Base-by-base conservation (phyloP, 2,797 vertebrate species). In the Synaphobranchus kaupii region DNA sequence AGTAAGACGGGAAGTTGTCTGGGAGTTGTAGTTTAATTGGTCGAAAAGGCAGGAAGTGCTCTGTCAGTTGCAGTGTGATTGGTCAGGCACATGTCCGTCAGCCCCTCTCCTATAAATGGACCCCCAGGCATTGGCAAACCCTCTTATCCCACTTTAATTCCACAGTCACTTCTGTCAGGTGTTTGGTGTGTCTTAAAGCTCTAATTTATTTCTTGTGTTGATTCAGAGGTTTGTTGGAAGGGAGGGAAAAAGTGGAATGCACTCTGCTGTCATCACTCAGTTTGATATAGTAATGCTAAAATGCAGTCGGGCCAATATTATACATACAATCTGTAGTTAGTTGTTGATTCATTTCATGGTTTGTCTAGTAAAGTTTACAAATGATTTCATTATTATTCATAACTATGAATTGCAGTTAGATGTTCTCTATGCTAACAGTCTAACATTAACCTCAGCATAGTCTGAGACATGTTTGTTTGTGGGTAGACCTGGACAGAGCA, bases 171-270 rank as follows among this genome's bases (percentile, higher is more conserved):
- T 47, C 22, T 83, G 48, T 17, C 13, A 83, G 81, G 12, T 83
- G 50, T 47, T 50, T 52, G 28, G 25, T 48, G 81, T 56, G 81
- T 83, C 50, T 83, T 83, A 34, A 31, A 54, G n/a, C 44, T 56
- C n/a, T 15, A 83, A 83, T 56, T 54, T 83, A 54, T 54, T 83
- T 56, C 13, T 17, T 54, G 28, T 83, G 81, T 15, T 83, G 81
- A 31, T 83, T 83, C 78, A 83, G 28, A 54, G 12, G 48, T 83
- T 56, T 83, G 52, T 10, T 83, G 81, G 50, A 83, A 28, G 17
- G 50, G 81, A 83, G 47, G n/a, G 39, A n/a, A n/a, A 83, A n/a
- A 22, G 28, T 56, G n/a, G 28, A 31, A 31, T 56, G 12, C n/a
- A 31, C 52, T 28, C 48, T 83, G 80, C 50, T 82, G 17, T 39